phyloP scores from a whole-genome alignment of 2,797 vertebrate species.

The Tamandua tetradactyla region DNA sequence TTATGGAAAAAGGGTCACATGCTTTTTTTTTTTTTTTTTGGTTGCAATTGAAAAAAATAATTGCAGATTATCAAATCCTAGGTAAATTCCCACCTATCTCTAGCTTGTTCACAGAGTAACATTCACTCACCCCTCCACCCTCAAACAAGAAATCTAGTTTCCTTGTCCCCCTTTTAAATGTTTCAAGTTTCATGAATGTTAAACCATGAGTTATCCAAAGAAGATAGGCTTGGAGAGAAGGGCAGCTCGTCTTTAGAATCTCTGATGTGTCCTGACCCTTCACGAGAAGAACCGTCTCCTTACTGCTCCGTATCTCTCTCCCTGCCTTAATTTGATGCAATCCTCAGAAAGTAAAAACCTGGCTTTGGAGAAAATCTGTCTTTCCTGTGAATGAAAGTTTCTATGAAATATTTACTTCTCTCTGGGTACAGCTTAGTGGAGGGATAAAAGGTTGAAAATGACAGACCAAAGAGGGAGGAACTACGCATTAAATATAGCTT shows the following conservation, averaged over 20 bases:
- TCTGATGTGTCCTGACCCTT: not conserved
- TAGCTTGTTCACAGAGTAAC: not conserved
- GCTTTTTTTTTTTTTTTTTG: not conserved
- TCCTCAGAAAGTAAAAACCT: not conserved
- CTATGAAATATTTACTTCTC: not conserved
- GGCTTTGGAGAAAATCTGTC: not conserved
- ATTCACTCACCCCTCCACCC: fast-evolving
- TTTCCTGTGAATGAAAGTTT: not conserved
- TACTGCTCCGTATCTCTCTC: not conserved
- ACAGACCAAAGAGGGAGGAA: not conserved
- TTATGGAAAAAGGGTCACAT: not conserved
- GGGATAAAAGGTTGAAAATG: not conserved
- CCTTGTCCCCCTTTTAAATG: not conserved
- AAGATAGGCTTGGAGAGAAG: not conserved
- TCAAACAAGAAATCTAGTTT: not conserved
- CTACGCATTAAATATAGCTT: not conserved
- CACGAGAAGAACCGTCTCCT: not conserved
- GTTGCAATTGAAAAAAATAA: not conserved
- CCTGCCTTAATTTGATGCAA: not conserved
- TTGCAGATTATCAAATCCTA: not conserved
- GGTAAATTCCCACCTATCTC: not conserved
- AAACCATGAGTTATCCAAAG: not conserved
- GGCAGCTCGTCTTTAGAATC: not conserved
- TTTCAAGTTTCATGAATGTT: too few relatives aligned
- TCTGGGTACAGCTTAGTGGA: not conserved